These are phyloP conservation scores for Phasia obesa DNA, from an alignment of 2,888 invertebrate species.

Conservation along the genomic window DNA sequence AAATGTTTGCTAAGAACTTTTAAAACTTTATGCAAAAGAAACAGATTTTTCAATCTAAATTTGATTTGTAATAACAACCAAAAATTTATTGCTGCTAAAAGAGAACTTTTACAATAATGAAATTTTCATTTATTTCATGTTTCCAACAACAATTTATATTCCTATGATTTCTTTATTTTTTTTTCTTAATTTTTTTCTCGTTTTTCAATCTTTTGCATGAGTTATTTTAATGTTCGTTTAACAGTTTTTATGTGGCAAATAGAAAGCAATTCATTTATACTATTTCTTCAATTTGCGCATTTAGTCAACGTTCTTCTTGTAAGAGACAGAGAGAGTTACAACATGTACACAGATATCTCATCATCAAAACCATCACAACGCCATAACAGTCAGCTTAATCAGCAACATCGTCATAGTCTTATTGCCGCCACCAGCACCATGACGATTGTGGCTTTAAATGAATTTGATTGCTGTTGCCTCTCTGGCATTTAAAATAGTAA, in stretches of 20 bases:
- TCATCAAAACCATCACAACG: slow-evolving; percentile 40
- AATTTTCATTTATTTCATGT: slow-evolving; percentile 43
- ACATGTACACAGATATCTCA: slow-evolving; percentile 50
- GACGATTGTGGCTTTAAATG: slow-evolving; percentile 62
- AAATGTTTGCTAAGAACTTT: no score
- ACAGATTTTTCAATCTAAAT: no score
- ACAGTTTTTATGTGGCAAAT: slow-evolving; percentile 16
- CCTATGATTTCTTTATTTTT: neutral
- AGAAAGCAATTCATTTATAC: slow-evolving; percentile 54
- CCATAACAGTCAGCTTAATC: slow-evolving; percentile 29
- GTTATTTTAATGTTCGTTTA: slow-evolving; percentile 27
- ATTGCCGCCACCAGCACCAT: slow-evolving; percentile 30
- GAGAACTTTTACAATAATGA: slow-evolving; percentile 12
- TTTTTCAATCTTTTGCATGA: slow-evolving; percentile 10
- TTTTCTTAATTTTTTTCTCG: neutral
- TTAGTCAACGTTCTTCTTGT: slow-evolving; percentile 7
- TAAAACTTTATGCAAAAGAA: no score
- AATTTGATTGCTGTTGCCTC: slow-evolving; percentile 61
- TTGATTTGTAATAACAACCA: neutral
- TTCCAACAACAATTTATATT: slow-evolving; percentile 29
- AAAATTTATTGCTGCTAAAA: neutral
- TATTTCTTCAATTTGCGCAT: slow-evolving; percentile 62
- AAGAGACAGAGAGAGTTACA: neutral
- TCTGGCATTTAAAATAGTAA: slow-evolving; percentile 10
- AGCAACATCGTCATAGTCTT: slow-evolving; percentile 19